Conservation (phyloP, 2,113 vertebrate genomes). For the Chaetura pelagica region DNA sequence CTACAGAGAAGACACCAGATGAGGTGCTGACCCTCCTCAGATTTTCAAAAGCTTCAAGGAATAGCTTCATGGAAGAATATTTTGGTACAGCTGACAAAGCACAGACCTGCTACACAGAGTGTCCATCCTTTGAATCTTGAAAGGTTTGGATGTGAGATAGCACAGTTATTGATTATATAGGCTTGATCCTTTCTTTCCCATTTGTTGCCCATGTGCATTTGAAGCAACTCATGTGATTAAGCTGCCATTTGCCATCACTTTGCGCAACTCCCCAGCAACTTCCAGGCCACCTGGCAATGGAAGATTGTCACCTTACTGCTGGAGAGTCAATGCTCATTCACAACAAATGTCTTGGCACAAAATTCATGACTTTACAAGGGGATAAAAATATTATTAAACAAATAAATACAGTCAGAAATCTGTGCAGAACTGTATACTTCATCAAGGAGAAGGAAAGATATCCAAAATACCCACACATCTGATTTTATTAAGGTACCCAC, state of each 20-base stretch:
- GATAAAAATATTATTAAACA: neutral
- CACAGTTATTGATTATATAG: neutral
- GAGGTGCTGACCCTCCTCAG: neutral
- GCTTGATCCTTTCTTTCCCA: neutral
- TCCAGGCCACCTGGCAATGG: neutral
- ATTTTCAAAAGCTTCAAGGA: neutral
- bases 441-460: neutral
- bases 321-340: neutral
- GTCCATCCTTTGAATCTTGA: neutral
- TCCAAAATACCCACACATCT: neutral
- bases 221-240: neutral
- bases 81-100: neutral
- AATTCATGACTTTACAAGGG: neutral
- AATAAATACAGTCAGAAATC: neutral
- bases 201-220: neutral
- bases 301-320: neutral
- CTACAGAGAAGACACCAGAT: neutral
- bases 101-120: neutral
- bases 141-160: neutral
- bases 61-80: neutral
- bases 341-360: neutral
- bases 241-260: neutral
- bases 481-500: neutral
- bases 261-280: neutral
- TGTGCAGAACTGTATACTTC: neutral